Evolutionary conservation across 2,113 vertebrate species (phyloP), one percentile per base, ranked within the genome.

Genomic region (Perca fluviatilis): DNA sequence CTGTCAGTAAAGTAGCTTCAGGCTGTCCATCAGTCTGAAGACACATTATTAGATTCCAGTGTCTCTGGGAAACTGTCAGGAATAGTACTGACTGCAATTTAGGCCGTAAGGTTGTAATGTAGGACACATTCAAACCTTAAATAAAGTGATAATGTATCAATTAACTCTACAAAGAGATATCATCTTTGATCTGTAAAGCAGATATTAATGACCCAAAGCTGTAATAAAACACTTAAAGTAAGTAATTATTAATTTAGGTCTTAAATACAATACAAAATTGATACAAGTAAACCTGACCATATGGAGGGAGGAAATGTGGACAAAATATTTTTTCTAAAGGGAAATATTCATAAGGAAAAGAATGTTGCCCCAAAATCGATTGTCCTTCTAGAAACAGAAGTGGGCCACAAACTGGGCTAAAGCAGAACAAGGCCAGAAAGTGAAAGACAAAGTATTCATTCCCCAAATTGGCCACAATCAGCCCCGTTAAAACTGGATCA

Each of bases 401-500:
- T 95, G 94, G 94, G 92, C 50, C 95, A 93, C 54, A 89, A 93
- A 95, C 84, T 94, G 89, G 91, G 92, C 89, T 94, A 93, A 86
- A 94, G 80, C 70, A 88, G 85, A 95, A 94, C 71, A 30, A 93
- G 93, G 90, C 79, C 92, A 94, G 43, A 16, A 49, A 88, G 82
- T 84, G 72, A 85, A 70, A 75, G 60, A 84, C 30, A 0, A 77
- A 83, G 82, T 53, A 10, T 82, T 87, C 86, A 46, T 83, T 90
- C 87, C 87, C 89, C 87, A 92, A 89, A 84, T 93, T 84, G 89
- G 89, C 57, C 87, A 23, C 79, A 88, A 90, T 93, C 91, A 86
- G 81, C 91, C 88, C 86, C 58, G 30, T 93, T 94, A 81, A 91
- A 91, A 93, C 0, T 93, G 90, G 94, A 91, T 93, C 94, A 91